Evolutionary conservation across 2,797 vertebrate genomes (phyloP), one percentile per base, ranked within the genome.

Genomic region (Pangasius mekongensis): DNA sequence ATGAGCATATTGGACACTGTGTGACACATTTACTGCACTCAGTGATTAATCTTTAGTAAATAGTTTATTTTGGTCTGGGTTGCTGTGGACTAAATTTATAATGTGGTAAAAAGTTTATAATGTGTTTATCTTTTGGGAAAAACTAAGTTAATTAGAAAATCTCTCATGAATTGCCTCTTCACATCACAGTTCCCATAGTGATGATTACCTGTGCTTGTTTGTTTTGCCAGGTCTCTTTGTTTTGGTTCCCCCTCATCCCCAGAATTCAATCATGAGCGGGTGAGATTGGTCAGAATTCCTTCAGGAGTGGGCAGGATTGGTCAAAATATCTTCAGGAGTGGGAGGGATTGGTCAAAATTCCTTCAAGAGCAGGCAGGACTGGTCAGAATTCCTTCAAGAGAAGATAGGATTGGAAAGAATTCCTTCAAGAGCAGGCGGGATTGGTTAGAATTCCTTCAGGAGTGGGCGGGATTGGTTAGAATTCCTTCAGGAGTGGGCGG

Each of bases 11-110:
- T 78, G n/a, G n/a, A 54, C 27, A 7, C 27, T 30, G 27, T 20
- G 49, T 78, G 76, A 43, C 39, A 33, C 77, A 80, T 56, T 80
- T 80, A 33, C n/a, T 80, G n/a, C 52, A 78, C n/a, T n/a, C 49
- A 22, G 52, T 20, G 7, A 80, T 56, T 80, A 10, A 80, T 80
- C 52, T 56, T 80, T 20, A 33, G n/a, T 56, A 56, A 56, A 20
- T 78, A 9, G 52, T 3, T 80, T 33, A 80, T 56, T 80, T 80
- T 80, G 52, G 16, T 13, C 33, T 27, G 20, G 20, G 30, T 81
- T 60, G 18, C 24, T 81, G 56, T 81, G 20, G 33, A 39, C 8
- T 54, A 20, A 58, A 58, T 80, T 36, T 58, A 8, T 24, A 74
- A 20, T 80, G 30, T 80, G 16, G 7, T 56, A n/a, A n/a, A n/a